Evolutionary conservation across 2,888 invertebrate species (phyloP), one percentile per base, ranked within the genome.

Genomic region (Trachelus iudaicus): DNA sequence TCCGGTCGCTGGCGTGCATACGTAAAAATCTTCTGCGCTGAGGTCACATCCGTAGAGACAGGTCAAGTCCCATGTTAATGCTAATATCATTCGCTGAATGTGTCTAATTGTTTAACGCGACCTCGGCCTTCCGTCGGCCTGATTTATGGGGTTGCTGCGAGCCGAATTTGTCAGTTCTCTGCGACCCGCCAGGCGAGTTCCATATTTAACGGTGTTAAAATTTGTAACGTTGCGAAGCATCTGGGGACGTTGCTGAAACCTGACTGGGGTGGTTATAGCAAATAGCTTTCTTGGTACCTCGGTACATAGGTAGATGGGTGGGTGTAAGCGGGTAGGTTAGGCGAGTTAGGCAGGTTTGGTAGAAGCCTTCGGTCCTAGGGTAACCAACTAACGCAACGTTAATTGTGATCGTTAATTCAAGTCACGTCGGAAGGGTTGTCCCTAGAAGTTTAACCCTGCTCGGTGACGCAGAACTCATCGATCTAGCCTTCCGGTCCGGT

Each of bases 381-480:
- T 76, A 75, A 78, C 78, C 76, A 78, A 78, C 75, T 75, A 75
- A 76, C 75, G 78, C 81, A 79, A 83, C 83, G 84, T 86, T 87
- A 87, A 87, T 87, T 87, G 86, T 87, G 84, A 86, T 87, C 85
- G 86, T 87, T 86, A 86, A 87, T 85, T 85, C 87, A 81, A 87
- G 86, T 87, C 87, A 87, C 87, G 87, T 87, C 83, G 80, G 81
- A 85, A 83, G 85, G 83, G 83, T 80, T 79, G 75, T 34, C 77
- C 82, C 81, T 81, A 76, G 80, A 80, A 85, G 83, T 83, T 85
- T 83, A 83, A 83, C 79, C 79, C 81, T 69, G 76, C 81, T 81
- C 79, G 80, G 74, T 81, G 84, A 77, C 82, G 83, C 82, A 82
- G 82, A 79, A 85, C 79, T 78, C 82, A 85, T 85, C 85, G 85